Percentiles rank a stretch among this genome's conserved stretches.
phyloP scores from a whole-genome alignment of 2,113 vertebrate species.

The Nyctereutes procyonoides region DNA sequence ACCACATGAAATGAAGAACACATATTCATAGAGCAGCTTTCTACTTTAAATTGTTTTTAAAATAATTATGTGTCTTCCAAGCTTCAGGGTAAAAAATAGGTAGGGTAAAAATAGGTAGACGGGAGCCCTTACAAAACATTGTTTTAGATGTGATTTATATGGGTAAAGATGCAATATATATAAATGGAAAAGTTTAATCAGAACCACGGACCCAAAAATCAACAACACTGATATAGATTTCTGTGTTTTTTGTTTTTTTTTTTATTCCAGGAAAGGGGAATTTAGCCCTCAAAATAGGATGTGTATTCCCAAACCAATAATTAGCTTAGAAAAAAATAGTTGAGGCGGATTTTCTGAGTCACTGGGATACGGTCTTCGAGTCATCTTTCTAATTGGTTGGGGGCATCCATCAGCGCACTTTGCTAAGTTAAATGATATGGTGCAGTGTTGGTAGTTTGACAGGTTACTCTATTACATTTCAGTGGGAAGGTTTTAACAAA shows the following conservation, averaged over 20 bases:
- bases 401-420: background rate
- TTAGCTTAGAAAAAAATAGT: slow-evolving; percentile 72
- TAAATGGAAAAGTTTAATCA: slow-evolving; percentile 68
- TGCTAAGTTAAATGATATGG: background rate
- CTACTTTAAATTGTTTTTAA: slow-evolving; percentile 34
- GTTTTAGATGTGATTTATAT: background rate
- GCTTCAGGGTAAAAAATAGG: background rate
- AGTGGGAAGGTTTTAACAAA: slow-evolving; percentile 38
- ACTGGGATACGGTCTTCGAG: slow-evolving; percentile 24
- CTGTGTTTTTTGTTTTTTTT: slow-evolving; percentile 9
- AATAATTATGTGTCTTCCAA: background rate
- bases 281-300: slow-evolving; percentile 70
- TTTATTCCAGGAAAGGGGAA: slow-evolving; percentile 65
- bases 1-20: background rate
- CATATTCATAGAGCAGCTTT: background rate
- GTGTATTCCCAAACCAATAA: slow-evolving; percentile 46
- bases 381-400: slow-evolving; percentile 69
- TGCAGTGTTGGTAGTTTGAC: background rate
- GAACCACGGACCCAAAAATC: background rate
- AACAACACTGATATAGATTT: slow-evolving; percentile 24
- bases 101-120: background rate
- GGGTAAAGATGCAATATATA: background rate
- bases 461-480: background rate
- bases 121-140: background rate
- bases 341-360: slow-evolving; percentile 63